Percentiles rank a stretch among this genome's conserved stretches.
Evolutionary conservation across 2,113 vertebrate species (phyloP).

Genomic region (Nyctereutes procyonoides): DNA sequence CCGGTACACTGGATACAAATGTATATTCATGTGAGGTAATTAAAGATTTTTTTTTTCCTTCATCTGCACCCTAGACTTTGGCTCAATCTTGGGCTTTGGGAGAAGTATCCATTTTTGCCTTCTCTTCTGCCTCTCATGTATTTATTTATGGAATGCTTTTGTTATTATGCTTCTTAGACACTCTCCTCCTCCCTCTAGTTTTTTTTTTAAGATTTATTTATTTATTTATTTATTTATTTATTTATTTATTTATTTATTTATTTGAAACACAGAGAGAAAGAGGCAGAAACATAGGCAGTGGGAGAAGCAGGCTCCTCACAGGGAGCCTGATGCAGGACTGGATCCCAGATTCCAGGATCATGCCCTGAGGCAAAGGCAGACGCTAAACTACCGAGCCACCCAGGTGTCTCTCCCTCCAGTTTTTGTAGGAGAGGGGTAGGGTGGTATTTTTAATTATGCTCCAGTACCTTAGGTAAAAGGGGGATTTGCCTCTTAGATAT

Average conservation of each 20-base stretch:
- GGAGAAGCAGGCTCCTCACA: no score
- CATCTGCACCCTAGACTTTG: not conserved
- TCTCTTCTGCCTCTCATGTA: not conserved
- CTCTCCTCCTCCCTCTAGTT: fast-evolving
- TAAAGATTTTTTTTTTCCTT: not conserved
- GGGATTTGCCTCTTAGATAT: not conserved
- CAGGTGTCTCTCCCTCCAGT: not conserved
- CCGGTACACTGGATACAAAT: not conserved
- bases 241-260: no score
- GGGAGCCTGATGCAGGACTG: no score
- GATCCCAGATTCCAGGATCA: no score
- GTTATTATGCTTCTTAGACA: not conserved
- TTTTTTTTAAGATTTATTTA: not conserved
- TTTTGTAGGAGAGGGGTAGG: not conserved
- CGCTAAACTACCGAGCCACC: no score
- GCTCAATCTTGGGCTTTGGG: not conserved
- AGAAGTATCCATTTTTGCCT: not conserved
- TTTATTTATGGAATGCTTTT: not conserved
- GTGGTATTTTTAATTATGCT: not conserved
- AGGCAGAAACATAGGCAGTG: no score
- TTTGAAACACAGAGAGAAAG: no score
- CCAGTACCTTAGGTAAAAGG: not conserved
- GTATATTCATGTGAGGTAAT: not conserved
- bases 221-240: no score
- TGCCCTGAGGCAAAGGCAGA: no score